These are phyloP conservation scores for Drosophila yooni DNA, from an alignment of 2,888 invertebrate genomes.

Conservation along the genomic window DNA sequence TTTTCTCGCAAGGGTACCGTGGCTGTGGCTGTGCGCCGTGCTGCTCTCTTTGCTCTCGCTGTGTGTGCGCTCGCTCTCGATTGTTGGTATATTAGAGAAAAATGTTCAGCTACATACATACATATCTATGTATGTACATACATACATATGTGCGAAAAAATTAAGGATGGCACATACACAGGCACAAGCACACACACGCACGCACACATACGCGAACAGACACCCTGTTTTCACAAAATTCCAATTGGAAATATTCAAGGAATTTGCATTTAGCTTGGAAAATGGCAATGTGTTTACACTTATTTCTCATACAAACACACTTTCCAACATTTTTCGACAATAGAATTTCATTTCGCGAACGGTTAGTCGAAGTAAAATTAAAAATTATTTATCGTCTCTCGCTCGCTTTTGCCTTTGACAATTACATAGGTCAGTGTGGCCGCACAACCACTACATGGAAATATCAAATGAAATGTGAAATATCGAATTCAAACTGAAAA, in stretches of 20 bases:
- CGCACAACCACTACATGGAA: constrained; percentile 7
- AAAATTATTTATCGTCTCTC: constrained; percentile 61
- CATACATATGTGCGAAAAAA: constrained; percentile 73
- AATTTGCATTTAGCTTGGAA: constrained; percentile 50
- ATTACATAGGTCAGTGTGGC: constrained; percentile 56
- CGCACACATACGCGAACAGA: constrained; percentile 59
- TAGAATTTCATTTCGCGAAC: constrained; percentile 64
- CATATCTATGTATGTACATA: constrained; percentile 26
- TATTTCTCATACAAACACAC: constrained; percentile 69
- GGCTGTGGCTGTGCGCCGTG: constrained; percentile 49
- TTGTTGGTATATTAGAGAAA: constrained; percentile 80
- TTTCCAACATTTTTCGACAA: constrained; percentile 69
- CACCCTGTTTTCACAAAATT: constrained; percentile 77
- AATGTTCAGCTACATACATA: constrained; percentile 62
- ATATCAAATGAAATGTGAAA: constrained; percentile 13
- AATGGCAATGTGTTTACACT: constrained; percentile 58
- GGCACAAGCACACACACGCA: constrained; percentile 58
- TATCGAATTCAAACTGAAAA: neutral
- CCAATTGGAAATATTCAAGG: constrained; percentile 59
- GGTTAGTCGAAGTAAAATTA: constrained; percentile 55
- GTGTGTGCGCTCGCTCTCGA: constrained; percentile 62
- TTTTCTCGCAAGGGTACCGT: constrained; percentile 67
- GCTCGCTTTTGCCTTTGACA: constrained; percentile 58
- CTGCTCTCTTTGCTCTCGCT: constrained; percentile 46
- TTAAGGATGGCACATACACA: constrained; percentile 75